Evolutionary conservation across 1,140 invertebrate genomes (phyloP).

Genomic region (Tenebrio molitor): DNA sequence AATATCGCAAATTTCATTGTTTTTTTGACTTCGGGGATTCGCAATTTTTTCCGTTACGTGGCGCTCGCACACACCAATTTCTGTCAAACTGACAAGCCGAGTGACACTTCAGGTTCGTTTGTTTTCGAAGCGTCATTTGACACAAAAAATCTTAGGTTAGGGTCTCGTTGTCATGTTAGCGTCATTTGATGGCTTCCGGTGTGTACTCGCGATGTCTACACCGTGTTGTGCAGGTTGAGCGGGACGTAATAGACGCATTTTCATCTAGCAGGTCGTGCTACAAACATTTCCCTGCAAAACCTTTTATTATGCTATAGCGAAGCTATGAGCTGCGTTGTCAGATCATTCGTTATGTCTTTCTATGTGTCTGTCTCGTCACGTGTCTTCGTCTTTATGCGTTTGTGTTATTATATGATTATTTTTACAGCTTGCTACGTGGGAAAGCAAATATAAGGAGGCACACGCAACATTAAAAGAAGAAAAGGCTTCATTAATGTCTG

Average conservation of each 20-base stretch:
- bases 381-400: conserved; percentile 19
- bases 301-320: conserved; percentile 31
- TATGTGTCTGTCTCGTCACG: conserved; percentile 17
- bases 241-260: background rate
- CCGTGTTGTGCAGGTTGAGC: background rate
- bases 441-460: background rate
- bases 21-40: background rate
- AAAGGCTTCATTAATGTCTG: background rate
- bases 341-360: conserved; percentile 26
- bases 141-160: background rate
- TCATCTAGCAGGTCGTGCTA: background rate
- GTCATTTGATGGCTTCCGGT: background rate
- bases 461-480: background rate
- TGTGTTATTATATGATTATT: conserved; percentile 28
- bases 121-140: background rate
- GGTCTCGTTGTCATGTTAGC: background rate
- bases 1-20: background rate
- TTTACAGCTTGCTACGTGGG: background rate
- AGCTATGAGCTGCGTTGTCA: conserved; percentile 20
- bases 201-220: background rate
- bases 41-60: background rate
- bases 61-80: background rate
- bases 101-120: background rate
- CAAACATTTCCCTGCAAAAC: conserved; percentile 10
- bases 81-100: background rate